Conservation (phyloP, 92 coral and sea anemone species). For the Actinostola sp. region DNA sequence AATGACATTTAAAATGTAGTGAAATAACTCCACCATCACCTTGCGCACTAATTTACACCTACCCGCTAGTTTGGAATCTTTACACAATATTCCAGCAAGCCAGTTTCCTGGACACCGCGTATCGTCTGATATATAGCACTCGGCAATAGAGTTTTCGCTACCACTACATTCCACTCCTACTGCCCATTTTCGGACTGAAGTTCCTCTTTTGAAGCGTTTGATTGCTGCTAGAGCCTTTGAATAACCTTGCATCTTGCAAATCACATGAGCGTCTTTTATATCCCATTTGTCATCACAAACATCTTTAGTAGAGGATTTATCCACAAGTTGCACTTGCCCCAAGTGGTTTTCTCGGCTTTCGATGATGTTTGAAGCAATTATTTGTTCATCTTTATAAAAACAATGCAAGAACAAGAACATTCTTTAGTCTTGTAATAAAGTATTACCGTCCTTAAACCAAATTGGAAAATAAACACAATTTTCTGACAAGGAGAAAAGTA, state of each 20-base stretch:
- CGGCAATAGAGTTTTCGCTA: background rate
- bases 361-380: background rate
- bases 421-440: no score
- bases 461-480: no score
- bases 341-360: background rate
- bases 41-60: background rate
- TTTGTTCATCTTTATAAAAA: no score
- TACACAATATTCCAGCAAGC: conserved; percentile 8
- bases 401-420: no score
- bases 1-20: background rate
- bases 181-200: background rate
- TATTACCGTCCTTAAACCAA: no score
- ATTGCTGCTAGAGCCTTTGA: conserved; percentile 12
- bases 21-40: background rate
- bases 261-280: conserved; percentile 11
- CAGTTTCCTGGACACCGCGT: background rate
- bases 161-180: conserved; percentile 6
- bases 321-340: background rate
- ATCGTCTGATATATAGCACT: background rate
- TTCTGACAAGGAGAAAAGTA: no score
- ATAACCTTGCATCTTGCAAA: conserved; percentile 1
- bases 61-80: background rate
- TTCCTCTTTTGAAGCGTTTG: background rate
- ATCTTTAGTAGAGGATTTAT: background rate
- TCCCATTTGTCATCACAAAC: conserved; percentile 15